Base-by-base conservation (phyloP, 2,888 invertebrate genomes). In the Amorpha juglandis region DNA sequence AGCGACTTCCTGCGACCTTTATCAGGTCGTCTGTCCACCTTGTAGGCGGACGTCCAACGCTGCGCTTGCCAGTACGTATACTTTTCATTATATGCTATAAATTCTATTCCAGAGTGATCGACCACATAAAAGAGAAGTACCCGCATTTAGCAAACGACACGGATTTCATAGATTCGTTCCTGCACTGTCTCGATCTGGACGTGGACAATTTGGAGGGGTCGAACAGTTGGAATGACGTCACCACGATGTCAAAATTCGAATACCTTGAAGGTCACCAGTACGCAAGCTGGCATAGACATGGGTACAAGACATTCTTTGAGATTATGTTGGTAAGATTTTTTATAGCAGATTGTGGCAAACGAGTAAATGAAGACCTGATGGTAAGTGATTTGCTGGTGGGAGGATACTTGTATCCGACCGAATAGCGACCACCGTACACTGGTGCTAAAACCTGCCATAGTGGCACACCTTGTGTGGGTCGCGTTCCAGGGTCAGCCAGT, bases 181-280 rank as follows among this genome's bases (percentile, higher is more conserved):
- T 87, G 0, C 68, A 78, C 0, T 83, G 86, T 47, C 68, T 83
- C 64, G 86, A 87, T 14, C 69, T 82, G 0, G 11, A 84, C 0
- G 70, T 82, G 0, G 76, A 83, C 58, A 84, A 82, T 45, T 81
- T 84, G 12, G 88, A 89, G 58, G 78, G 84, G 0, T 79, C 84
- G 0, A 82, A 82, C 70, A 81, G 80, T 27, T 89, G 89, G 89
- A 79, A 84, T 19, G 88, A 89, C 7, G 76, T 87, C 1, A 82
- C 78, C 0, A 84, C 87, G 0, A 66, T 73, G 7, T 75, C 81
- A 0, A 68, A 35, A 0, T 88, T 81, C 33, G 69, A 74, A 0
- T 79, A 83, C 48, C n/a, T 88, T 47, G 80, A 68, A 0, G 89
- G 89, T 0, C 62, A 83, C 4, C 84, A 84, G 48, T 79, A 83